Evolutionary conservation across 2,888 invertebrate species (phyloP).

Genomic region (Oscheius myriophilus): DNA sequence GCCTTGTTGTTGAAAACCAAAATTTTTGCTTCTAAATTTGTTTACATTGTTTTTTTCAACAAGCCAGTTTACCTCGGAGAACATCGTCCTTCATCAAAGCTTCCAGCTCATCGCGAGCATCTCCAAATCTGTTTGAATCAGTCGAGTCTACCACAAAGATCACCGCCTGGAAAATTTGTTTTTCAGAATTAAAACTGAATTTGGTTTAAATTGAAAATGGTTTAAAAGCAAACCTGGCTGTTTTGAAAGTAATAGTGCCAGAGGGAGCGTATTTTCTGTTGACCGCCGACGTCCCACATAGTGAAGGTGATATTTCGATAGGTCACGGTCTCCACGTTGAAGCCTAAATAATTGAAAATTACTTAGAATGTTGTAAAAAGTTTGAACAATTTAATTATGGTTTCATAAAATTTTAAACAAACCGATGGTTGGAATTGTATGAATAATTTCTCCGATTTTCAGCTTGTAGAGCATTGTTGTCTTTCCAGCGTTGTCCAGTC

Average conservation of each 20-base stretch:
- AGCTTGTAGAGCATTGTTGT: slow-evolving; percentile 26
- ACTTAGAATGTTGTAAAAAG: too few species aligned
- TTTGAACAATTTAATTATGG: background rate
- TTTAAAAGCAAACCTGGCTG: slow-evolving; percentile 5
- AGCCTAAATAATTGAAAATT: slow-evolving; percentile 16
- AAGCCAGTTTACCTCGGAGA: slow-evolving; percentile 5
- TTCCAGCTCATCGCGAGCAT: slow-evolving; percentile 13
- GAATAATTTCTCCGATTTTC: slow-evolving; percentile 17
- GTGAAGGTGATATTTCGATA: slow-evolving; percentile 21
- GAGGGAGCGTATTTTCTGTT: slow-evolving; percentile 17
- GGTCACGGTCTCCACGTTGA: slow-evolving; percentile 22
- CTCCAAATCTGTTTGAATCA: slow-evolving; percentile 8
- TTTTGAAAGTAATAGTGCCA: slow-evolving; percentile 22
- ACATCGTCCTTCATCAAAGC: slow-evolving; percentile 15
- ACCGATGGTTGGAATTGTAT: slow-evolving; percentile 25
- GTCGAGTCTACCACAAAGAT: slow-evolving; percentile 25
- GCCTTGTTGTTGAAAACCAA: slow-evolving; percentile 21
- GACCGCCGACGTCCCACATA: slow-evolving; percentile 29
- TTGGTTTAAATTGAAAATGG: background rate
- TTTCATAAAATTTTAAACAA: background rate
- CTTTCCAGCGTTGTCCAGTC: slow-evolving; percentile 27
- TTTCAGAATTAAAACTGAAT: background rate
- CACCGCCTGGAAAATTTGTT: slow-evolving; percentile 2
- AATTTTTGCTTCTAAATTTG: slow-evolving; percentile 26
- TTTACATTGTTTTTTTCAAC: too few species aligned